Evolutionary conservation across 2,113 vertebrate species (phyloP), one percentile per base, ranked within the genome.

Genomic region (Ascaphus truei): DNA sequence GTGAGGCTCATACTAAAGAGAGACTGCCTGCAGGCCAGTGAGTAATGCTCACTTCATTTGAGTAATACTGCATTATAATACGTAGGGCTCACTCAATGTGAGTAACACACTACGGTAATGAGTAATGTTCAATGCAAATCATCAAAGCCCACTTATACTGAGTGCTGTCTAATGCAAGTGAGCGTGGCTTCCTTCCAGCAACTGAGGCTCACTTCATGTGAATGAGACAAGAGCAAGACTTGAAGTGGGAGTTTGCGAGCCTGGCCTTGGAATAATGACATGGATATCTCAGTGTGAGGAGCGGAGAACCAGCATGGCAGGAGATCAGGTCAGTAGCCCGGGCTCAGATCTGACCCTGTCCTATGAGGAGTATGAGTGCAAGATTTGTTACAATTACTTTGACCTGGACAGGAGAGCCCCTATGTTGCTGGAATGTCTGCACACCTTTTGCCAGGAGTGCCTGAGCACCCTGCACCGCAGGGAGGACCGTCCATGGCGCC

Each of bases 391-490:
- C 83, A 96, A 95, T 81, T 95, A 94, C 68, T 98, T 95, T 83
- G 94, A 96, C 85, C 85, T 89, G 75, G 94, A 92, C 79, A 91
- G 94, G 52, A 89, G 93, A 51, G 93, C 93, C 33, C 95, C 94
- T 8, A 95, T 94, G 81, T 91, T 96, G 72, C 80, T 98, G 41
- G 94, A 93, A 75, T 98, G 95, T 77, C 81, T 98, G 83, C 95
- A 96, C 92, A 98, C 94, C 71, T 98, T 98, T 59, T 98, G 95
- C 82, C 93, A 93, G 86, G 93, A 95, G 89, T 96, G 95, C 72
- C 83, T 98, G 77, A 87, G 86, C 85, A 94, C 93, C 76, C 88
- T 95, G 58, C 93, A 94, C 79, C 88, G 92, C 80, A 81, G 84
- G 43, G 81, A 91, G 80, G 85, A 88, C 77, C 78, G 87, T 47